phyloP scores from a whole-genome alignment of 2,113 vertebrate genomes.

The Mola mola region DNA sequence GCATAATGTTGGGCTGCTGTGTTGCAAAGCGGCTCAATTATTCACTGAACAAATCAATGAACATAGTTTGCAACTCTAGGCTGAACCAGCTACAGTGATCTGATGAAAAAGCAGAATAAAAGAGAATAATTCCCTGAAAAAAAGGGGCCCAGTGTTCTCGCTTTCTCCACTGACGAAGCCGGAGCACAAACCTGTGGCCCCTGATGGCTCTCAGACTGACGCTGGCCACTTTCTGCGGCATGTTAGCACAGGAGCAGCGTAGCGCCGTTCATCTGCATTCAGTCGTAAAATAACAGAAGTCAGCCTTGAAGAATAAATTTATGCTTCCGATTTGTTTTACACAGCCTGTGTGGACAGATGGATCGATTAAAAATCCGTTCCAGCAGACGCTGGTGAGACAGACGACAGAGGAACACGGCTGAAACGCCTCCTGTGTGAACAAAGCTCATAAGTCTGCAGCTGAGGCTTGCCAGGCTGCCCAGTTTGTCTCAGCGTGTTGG shows the following conservation, averaged over 20 bases:
- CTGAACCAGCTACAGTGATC: no score
- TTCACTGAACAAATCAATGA: no score
- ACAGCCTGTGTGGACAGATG: neutral
- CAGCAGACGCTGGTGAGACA: neutral
- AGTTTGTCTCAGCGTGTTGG: no score
- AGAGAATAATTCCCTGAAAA: no score
- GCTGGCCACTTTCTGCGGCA: no score
- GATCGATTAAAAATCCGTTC: neutral
- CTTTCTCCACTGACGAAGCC: neutral
- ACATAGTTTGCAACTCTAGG: no score
- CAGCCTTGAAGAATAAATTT: neutral
- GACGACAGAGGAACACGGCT: neutral
- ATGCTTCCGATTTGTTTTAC: neutral
- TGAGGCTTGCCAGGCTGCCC: neutral
- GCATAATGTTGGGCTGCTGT: no score
- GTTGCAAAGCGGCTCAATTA: no score
- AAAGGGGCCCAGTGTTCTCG: neutral
- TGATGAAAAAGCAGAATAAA: no score
- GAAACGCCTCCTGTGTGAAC: no score
- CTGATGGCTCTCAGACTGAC: neutral
- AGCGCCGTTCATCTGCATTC: neutral
- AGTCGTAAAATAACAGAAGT: neutral
- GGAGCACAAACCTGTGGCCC: neutral
- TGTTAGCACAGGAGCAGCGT: neutral
- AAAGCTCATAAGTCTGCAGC: no score